Evolutionary conservation across 1,140 invertebrate species (phyloP), one percentile per base, ranked within the genome.

Genomic region (Maconellicoccus hirsutus): DNA sequence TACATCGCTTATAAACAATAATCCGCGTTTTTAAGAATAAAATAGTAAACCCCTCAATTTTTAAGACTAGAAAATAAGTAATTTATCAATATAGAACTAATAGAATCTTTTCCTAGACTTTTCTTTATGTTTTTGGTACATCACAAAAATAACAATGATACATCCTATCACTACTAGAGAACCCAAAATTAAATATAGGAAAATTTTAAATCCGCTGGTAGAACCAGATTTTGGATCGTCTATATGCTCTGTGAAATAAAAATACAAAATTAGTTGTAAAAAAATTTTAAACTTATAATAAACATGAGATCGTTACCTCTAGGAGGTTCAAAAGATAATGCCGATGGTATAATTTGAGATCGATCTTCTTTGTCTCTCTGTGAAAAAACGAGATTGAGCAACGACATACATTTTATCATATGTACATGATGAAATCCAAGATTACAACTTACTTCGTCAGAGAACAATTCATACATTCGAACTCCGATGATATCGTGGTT

Each of bases 401-500:
- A 71, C 29, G 29, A 33, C n/a, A n/a, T n/a, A n/a, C n/a, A n/a
- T n/a, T n/a, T n/a, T n/a, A n/a, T n/a, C n/a, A n/a, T n/a, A n/a
- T n/a, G n/a, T n/a, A n/a, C n/a, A n/a, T n/a, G 1, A 4, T 8
- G 42, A 25, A 63, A 38, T 52, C 19, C 21, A 14, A 42, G 10
- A 16, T 70, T 29, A 12, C 42, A 10, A 69, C 23, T 78, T 86
- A 85, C 72, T 52, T 52, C 42, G 16, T 87, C 84, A 63, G 87
- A 77, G 77, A 95, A 92, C 70, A 97, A 81, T 79, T 97, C 92
- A 78, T 90, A 98, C 73, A 96, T 85, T 80, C 93, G 92, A 66
- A 99, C 84, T 8, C 92, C 89, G 70, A 97, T 84, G 72, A 99
- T 86, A 79, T 99, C 96, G 82, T 99, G 97, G 79, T 94, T 97